Base-by-base conservation (phyloP, 2,113 vertebrate species). In the Gavia stellata region DNA sequence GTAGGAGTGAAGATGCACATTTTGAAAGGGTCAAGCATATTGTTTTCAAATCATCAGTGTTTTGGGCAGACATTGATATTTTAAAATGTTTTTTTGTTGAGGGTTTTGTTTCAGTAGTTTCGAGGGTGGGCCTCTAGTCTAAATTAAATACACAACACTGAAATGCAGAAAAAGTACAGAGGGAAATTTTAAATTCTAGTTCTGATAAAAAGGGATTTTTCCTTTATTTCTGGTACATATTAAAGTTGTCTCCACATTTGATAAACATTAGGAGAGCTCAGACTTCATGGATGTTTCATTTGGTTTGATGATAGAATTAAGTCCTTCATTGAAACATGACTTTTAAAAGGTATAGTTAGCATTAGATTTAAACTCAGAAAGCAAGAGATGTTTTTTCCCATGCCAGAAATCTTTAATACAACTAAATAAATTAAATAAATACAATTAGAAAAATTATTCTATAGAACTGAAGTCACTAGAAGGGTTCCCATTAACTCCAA, bases 41-140 rank as follows among this genome's bases (percentile, higher is more conserved):
- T 91, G 83, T 96, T 92, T 95, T 87, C 68, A 94, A 89, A 96
- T 87, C 73, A 58, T 72, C 47, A 53, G 5, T 86, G 77, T 75
- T 94, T 94, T 91, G 62, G 78, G 55, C 70, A 91, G 70, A 81
- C 52, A 75, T 1, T 81, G 52, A 33, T 47, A 84, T 91, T 94
- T 89, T 18, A 55, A 45, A n/a, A 12, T 61, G 1, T 0, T 23
- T 53, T 79, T 56, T 58, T 67, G 29, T 36, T 38, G 56, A 61
- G 31, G 10, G 9, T 26, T 92, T 92, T 86, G 56, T 29, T 77
- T 82, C 68, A 84, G 72, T 33, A 61, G 52, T 79, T 88, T 88
- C 53, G 40, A 14, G 1, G 1, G 31, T 17, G 26, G 8, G 28
- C 29, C 19, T 67, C n/a, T 62, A 50, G 62, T 61, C 17, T 74